Base-by-base conservation (phyloP, 1,140 invertebrate species). In the Acromyrmex heyeri region DNA sequence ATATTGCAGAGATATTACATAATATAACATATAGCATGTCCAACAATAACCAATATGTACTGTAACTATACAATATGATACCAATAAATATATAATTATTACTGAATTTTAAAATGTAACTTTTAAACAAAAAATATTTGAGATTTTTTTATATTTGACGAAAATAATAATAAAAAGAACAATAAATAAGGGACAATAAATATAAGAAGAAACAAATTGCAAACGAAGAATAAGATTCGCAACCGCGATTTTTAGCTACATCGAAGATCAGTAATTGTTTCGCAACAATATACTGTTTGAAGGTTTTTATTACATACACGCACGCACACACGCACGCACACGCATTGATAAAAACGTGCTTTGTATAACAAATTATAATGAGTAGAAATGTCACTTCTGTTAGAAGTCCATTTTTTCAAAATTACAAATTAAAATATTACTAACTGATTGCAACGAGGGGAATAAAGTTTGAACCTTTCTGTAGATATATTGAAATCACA, bases 101-200 rank as follows among this genome's bases (percentile, higher is more conserved):
- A 14, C 4, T 3, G 24, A 3, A 16, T 57, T 10, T 18, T 57
- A 53, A 75, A 57, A 73, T n/a, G 34, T 7, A 10, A 44, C 10
- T 44, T 55, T 73, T 65, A 34, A 73, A n/a, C 12, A n/a, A 50
- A 55, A 55, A 8, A 34, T 30, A 73, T 73, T 55, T 5, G 1
- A 55, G 55, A 53, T 21, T n/a, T n/a, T 24, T 73, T 50, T 16
- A 50, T 0, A 55, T 3, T 55, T 55, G 3, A 53, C 0, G 1
- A 27, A 75, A 24, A 76, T 44, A 21, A 4, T 70, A 57, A 73
- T 6, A 24, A 72, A 69, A 21, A 24, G 7, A 4, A 75, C 5
- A 53, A 77, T 50, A 34, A 24, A 69, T 50, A 34, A 69, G 67
- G 73, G 62, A 75, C 55, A 34, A 48, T 57, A n/a, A 44, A 44